Conservation (phyloP, 2,113 vertebrate genomes). For the Aphyosemion australe region DNA sequence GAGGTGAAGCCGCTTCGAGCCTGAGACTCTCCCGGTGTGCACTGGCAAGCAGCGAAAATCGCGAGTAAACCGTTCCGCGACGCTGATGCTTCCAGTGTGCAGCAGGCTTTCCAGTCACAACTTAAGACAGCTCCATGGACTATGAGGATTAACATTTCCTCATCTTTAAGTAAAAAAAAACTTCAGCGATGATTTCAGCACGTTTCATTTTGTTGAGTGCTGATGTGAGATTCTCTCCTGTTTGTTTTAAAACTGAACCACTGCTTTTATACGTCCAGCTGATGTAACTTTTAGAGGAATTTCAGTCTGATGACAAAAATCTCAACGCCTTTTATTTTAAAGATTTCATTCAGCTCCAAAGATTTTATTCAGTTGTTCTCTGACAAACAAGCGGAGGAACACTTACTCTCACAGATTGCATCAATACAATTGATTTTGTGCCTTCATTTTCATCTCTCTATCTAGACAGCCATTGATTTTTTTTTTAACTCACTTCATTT, state of each 20-base stretch:
- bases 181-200: no score
- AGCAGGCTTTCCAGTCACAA: no score
- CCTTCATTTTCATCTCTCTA: conserved; percentile 54
- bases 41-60: no score
- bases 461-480: conserved; percentile 46
- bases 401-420: conserved; percentile 38
- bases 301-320: conserved; percentile 1
- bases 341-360: conserved; percentile 41
- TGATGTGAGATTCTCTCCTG: no score
- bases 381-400: conserved; percentile 38
- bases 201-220: no score
- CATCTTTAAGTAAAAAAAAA: no score
- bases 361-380: conserved; percentile 31
- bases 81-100: no score
- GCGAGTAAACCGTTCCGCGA: no score
- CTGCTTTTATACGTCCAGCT: not conserved
- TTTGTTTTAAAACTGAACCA: not conserved
- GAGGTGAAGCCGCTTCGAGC: no score
- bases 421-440: conserved; percentile 42
- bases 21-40: no score
- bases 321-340: conserved; percentile 5
- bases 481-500: conserved; percentile 33
- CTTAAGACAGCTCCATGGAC: no score
- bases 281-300: conserved; percentile 2
- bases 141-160: no score